Conservation (phyloP, 2,888 invertebrate genomes). For the Scelioninae gen. 1 region DNA sequence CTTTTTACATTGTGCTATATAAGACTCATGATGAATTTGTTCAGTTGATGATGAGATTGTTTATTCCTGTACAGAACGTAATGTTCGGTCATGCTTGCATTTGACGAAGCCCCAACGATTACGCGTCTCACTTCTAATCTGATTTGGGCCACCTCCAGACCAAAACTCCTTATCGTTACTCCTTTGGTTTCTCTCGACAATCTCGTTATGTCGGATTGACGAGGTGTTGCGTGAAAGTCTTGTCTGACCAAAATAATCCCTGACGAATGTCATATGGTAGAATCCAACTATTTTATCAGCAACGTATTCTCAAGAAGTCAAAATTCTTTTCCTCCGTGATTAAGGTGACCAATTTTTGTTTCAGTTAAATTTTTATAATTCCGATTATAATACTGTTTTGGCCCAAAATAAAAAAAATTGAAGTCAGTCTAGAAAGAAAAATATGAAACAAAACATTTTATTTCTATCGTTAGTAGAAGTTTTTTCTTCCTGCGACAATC, state of each 20-base stretch:
- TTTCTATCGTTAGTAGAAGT: too few relatives aligned
- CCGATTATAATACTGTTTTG: too few relatives aligned
- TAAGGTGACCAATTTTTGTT: too few relatives aligned
- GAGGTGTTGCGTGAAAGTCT: conserved; percentile 69
- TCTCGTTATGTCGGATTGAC: conserved; percentile 80
- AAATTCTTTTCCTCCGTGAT: too few relatives aligned
- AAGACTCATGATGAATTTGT: conserved; percentile 4
- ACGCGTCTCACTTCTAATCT: conserved; percentile 79
- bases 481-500: too few relatives aligned
- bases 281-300: too few relatives aligned
- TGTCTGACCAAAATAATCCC: conserved; percentile 65
- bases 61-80: conserved; percentile 23
- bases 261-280: conserved; percentile 15
- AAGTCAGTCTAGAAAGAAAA: too few relatives aligned
- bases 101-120: conserved; percentile 76
- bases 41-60: conserved; percentile 15
- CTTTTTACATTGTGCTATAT: not conserved
- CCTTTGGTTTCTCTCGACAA: conserved; percentile 83
- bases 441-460: too few relatives aligned
- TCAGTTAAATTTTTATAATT: too few relatives aligned
- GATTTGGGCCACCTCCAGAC: conserved; percentile 80
- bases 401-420: too few relatives aligned
- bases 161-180: conserved; percentile 80
- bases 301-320: too few relatives aligned
- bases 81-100: conserved; percentile 66